A percentile compares a stretch with the other conserved stretches of the same genome.
Conservation (phyloP, 2,888 invertebrate species). For the Drosophila prolongata region DNA sequence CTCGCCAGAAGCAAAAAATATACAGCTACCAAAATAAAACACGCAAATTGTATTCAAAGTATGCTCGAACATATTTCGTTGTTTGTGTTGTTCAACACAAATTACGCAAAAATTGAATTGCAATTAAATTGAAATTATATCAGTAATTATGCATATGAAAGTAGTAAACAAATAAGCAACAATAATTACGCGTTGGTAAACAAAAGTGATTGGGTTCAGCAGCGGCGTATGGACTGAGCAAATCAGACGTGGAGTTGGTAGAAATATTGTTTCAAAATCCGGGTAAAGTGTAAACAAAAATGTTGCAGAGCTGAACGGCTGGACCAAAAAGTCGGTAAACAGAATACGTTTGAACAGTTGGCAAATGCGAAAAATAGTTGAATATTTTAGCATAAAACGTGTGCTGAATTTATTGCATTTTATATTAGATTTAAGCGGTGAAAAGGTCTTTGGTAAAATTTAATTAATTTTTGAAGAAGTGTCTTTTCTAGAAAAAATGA, state of each 20-base stretch:
- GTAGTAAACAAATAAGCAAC: constrained; percentile 61
- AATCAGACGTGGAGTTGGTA: constrained; percentile 8
- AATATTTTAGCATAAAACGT: constrained; percentile 4
- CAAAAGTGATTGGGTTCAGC: constrained; percentile 26
- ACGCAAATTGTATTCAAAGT: constrained; percentile 12
- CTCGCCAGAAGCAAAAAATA: neutral
- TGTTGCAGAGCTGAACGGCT: constrained; percentile 1
- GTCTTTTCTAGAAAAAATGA: neutral
- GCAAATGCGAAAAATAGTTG: constrained; percentile 10
- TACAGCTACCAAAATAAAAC: neutral
- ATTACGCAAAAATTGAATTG: constrained; percentile 69
- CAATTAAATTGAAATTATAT: constrained; percentile 73
- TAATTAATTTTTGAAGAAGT: neutral
- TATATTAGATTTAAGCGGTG: neutral
- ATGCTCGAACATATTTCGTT: constrained; percentile 20
- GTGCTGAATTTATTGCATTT: constrained; percentile 10
- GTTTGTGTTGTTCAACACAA: constrained; percentile 36
- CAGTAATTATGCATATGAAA: constrained; percentile 70
- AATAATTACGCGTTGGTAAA: constrained; percentile 55
- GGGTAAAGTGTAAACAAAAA: constrained; percentile 34
- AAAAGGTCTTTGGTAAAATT: neutral
- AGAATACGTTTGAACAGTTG: constrained; percentile 3
- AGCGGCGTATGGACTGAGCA: constrained; percentile 1
- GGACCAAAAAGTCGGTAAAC: constrained; percentile 26
- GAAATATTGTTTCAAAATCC: constrained; percentile 24